These are phyloP conservation scores for Ellobium chinense DNA, from an alignment of 2,888 invertebrate species.

Conservation along the genomic window DNA sequence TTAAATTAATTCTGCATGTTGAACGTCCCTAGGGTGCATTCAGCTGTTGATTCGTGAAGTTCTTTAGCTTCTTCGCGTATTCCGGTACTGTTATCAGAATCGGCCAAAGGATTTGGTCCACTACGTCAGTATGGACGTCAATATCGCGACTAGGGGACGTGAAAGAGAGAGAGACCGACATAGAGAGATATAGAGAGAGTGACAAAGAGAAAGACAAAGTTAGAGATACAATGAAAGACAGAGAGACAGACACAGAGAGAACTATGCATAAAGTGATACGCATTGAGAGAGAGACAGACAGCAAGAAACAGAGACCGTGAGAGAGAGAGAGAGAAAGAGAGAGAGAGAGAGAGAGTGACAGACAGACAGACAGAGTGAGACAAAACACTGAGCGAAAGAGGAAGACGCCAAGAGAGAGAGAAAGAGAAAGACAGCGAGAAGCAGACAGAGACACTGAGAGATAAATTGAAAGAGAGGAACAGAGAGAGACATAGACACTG, in stretches of 20 bases:
- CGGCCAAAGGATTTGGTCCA: too few relatives aligned
- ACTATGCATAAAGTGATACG: background rate
- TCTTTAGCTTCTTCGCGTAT: too few relatives aligned
- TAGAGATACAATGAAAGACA: background rate
- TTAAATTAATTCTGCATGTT: too few relatives aligned
- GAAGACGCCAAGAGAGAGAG: background rate
- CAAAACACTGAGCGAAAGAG: background rate
- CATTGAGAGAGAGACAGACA: conserved; percentile 24
- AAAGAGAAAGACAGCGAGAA: background rate
- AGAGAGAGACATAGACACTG: background rate
- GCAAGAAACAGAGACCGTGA: conserved; percentile 7
- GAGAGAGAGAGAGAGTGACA: background rate
- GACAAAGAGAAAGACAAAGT: background rate
- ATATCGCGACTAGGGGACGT: too few relatives aligned
- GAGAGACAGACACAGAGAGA: background rate
- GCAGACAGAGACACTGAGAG: background rate
- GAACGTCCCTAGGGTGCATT: too few relatives aligned
- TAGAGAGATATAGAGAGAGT: background rate
- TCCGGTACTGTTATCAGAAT: too few relatives aligned
- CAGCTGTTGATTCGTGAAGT: too few relatives aligned
- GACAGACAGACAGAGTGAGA: conserved; percentile 17
- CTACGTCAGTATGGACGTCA: too few relatives aligned
- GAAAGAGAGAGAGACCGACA: background rate
- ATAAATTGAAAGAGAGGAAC: background rate
- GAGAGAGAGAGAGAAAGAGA: background rate